Percentiles rank a stretch among this genome's conserved stretches.
phyloP scores from a whole-genome alignment of 2,888 invertebrate genomes.

The Ophion obscuratus region DNA sequence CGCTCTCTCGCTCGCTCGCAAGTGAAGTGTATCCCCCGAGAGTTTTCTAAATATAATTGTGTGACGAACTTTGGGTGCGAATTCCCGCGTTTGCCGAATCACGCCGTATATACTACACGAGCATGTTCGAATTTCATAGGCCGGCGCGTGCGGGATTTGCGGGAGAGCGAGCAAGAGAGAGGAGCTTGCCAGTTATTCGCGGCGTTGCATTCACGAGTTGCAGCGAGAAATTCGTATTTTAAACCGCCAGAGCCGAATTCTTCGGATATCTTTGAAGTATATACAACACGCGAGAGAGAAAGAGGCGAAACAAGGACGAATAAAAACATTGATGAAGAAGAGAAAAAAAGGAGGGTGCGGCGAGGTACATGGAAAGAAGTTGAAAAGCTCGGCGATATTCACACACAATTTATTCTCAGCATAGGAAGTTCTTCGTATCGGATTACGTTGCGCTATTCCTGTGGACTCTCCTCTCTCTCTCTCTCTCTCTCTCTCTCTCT shows the following conservation, averaged over 20 bases:
- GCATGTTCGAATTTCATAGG: slow-evolving; percentile 53
- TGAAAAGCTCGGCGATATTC: slow-evolving; percentile 66
- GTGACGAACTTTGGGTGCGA: slow-evolving; percentile 55
- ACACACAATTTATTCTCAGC: slow-evolving; percentile 73
- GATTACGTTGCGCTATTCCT: slow-evolving; percentile 77
- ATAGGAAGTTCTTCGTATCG: slow-evolving; percentile 75
- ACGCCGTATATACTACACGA: neutral
- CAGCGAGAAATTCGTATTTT: slow-evolving; percentile 33
- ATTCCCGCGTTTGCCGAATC: slow-evolving; percentile 48
- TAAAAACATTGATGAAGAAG: neutral
- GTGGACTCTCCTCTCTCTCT: slow-evolving; percentile 63
- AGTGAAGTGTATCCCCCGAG: neutral
- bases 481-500: slow-evolving; percentile 20
- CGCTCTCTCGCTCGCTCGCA: neutral
- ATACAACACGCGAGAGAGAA: neutral
- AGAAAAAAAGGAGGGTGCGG: slow-evolving; percentile 12
- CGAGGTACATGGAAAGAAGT: slow-evolving; percentile 38
- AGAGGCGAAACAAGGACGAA: neutral
- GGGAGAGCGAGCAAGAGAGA: slow-evolving; percentile 9
- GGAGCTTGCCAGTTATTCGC: slow-evolving; percentile 39
- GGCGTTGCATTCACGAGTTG: slow-evolving; percentile 8
- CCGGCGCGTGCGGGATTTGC: neutral
- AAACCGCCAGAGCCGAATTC: slow-evolving; percentile 2
- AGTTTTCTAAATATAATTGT: slow-evolving; percentile 62
- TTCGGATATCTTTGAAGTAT: neutral